These are phyloP conservation scores for Acropternis orthonyx DNA, from an alignment of 2,797 vertebrate species.

Conservation along the genomic window DNA sequence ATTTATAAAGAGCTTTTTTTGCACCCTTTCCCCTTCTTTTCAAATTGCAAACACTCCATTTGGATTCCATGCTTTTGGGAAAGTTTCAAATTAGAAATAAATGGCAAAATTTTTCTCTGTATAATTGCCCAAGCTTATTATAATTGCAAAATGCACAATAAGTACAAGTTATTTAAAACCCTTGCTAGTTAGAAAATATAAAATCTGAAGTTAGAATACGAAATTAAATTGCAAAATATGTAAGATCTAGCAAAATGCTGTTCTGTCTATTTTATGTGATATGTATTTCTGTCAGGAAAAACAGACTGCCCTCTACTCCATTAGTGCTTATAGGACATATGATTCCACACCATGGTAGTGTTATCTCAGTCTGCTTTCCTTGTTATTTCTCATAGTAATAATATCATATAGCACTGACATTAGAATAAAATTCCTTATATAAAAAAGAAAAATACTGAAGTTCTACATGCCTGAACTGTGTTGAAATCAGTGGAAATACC, in stretches of 20 bases:
- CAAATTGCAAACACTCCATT: background rate
- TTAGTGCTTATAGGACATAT: background rate
- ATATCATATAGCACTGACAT: background rate
- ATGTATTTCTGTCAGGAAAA: background rate
- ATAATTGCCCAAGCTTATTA: conserved; percentile 22
- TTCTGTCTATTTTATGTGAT: background rate
- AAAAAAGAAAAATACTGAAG: background rate
- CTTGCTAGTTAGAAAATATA: background rate
- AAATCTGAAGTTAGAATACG: background rate
- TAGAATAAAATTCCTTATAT: background rate
- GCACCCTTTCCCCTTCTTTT: background rate
- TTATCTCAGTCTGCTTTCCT: background rate
- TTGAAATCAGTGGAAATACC: conserved; percentile 17
- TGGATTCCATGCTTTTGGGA: background rate
- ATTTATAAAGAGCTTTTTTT: background rate
- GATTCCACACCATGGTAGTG: background rate
- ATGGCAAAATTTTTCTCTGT: background rate
- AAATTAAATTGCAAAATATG: background rate
- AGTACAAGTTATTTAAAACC: conserved; percentile 25
- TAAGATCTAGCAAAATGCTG: background rate
- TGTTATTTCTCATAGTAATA: background rate
- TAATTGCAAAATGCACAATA: conserved; percentile 32
- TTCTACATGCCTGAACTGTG: background rate
- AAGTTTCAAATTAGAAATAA: conserved; percentile 22
- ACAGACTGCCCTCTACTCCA: background rate